These are phyloP conservation scores for Phthorimaea operculella DNA, from an alignment of 1,140 invertebrate species.

Conservation along the genomic window DNA sequence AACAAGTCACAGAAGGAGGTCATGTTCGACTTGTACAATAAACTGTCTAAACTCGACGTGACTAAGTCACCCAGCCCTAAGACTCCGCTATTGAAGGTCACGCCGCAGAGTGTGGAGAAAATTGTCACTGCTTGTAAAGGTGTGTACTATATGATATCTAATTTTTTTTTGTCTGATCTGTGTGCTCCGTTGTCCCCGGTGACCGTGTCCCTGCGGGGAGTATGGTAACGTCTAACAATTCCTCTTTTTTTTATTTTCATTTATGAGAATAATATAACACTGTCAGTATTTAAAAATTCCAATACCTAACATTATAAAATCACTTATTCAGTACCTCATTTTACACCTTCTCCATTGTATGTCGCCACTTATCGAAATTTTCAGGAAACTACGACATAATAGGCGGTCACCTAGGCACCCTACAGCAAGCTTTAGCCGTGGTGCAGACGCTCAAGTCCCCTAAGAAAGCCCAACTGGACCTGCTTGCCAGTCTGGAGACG, in stretches of 20 bases:
- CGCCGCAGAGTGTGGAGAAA: slow-evolving; percentile 70
- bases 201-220: too few species aligned
- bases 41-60: slow-evolving; percentile 66
- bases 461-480: slow-evolving; percentile 64
- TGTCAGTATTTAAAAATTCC: too few species aligned
- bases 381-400: slow-evolving; percentile 56
- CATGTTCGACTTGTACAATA: slow-evolving; percentile 69
- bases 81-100: slow-evolving; percentile 56
- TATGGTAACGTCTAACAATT: too few species aligned
- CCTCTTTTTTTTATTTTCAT: too few species aligned
- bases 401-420: slow-evolving; percentile 42
- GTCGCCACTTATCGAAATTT: too few species aligned
- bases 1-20: slow-evolving; percentile 72
- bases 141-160: slow-evolving; percentile 23
- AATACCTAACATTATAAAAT: too few species aligned
- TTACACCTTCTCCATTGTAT: too few species aligned
- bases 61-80: slow-evolving; percentile 52
- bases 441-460: slow-evolving; percentile 71
- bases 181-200: too few species aligned
- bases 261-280: too few species aligned
- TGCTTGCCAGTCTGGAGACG: slow-evolving; percentile 69
- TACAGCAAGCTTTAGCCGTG: slow-evolving; percentile 70
- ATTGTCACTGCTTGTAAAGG: slow-evolving; percentile 60
- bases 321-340: too few species aligned
- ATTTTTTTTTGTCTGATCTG: too few species aligned